Evolutionary conservation across 2,113 vertebrate genomes (phyloP).

Genomic region (Potamarius usumacintae): DNA sequence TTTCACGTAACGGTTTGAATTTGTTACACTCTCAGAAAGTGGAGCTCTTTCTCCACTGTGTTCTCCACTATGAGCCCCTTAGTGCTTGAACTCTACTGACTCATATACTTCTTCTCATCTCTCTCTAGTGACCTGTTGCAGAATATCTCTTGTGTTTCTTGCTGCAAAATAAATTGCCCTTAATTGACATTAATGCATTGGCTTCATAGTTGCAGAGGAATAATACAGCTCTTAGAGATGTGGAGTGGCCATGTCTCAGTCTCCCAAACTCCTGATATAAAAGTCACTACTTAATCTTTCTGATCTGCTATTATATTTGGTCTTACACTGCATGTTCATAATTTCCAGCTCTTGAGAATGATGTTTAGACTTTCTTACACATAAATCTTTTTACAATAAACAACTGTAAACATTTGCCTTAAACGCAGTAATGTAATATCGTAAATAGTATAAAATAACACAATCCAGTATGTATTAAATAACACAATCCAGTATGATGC

Average conservation of each 20-base stretch:
- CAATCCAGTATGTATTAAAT: background rate
- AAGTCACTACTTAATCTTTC: background rate
- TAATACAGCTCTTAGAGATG: background rate
- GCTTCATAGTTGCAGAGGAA: background rate
- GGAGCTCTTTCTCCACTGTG: conserved; percentile 57
- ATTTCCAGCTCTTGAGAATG: background rate
- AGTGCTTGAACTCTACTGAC: conserved; percentile 62
- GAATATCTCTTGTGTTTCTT: background rate
- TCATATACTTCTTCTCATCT: conserved; percentile 12
- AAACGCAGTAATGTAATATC: background rate
- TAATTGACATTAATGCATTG: background rate
- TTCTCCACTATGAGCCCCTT: conserved; percentile 45
- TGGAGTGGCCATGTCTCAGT: background rate
- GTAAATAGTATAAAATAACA: background rate
- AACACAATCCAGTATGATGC: background rate
- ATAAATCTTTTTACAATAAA: background rate
- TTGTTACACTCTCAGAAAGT: no score
- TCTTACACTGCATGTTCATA: background rate
- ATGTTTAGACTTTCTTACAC: background rate
- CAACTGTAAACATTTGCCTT: background rate
- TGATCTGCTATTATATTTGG: background rate
- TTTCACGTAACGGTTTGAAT: no score
- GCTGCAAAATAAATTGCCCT: background rate
- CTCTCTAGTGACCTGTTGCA: background rate
- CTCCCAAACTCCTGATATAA: background rate